Base-by-base conservation (phyloP, 2,797 vertebrate genomes). In the Remorina albescens region DNA sequence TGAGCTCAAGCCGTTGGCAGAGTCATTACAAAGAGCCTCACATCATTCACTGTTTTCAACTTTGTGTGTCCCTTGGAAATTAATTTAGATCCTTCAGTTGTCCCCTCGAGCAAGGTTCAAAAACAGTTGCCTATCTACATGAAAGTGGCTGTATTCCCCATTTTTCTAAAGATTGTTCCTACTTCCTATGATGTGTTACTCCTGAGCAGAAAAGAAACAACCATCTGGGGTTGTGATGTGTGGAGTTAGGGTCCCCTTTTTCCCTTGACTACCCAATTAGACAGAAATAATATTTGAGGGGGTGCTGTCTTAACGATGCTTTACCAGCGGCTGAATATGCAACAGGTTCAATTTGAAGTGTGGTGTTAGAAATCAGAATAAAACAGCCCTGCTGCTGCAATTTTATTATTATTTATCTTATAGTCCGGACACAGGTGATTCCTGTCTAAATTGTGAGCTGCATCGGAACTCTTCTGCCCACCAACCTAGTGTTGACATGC, bases 51-150 rank as follows among this genome's bases (percentile, higher is more conserved):
- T 86, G 78, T 63, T 83, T 84, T 83, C 74, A 86, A 87, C 87
- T 88, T 62, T 81, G 73, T 50, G 51, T 57, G 83, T 91, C 89
- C 91, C 91, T 74, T 75, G 84, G 90, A 92, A 94, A 93, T 91
- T 90, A 90, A 94, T 93, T 93, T 93, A 88, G 82, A 88, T 89
- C 56, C 74, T 79, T 78, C 80, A 73, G 49, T 87, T 82, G 73
- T 81, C 74, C 82, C 89, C 71, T 83, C 70, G 21, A 65, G 86
- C 80, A 76, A 67, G 47, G 76, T 86, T 88, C 58, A 87, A 84
- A 86, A 80, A 74, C 82, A 83, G 63, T 26, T 26, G n/a, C 72
- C 77, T 50, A 80, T 76, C 80, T 57, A 84, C 80, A 89, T 91
- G 56, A 90, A 91, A 91, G 88, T 79, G 67, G 44, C 67, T 61